A percentile compares a stretch with the other conserved stretches of the same genome.
phyloP scores from a whole-genome alignment of 2,888 invertebrate genomes.

The Cremastinae sp. region DNA sequence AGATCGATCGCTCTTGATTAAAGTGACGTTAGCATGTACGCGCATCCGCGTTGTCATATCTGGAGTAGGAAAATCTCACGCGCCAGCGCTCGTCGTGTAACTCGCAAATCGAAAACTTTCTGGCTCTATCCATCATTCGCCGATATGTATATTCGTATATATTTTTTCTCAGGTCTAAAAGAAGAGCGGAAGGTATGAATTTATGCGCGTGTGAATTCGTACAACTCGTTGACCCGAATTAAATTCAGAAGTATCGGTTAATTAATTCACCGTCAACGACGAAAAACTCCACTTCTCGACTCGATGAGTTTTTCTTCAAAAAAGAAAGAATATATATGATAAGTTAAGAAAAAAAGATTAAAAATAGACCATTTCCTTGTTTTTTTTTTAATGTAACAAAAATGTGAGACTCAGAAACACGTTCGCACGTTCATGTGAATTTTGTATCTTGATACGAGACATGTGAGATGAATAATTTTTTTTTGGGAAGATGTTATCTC shows the following conservation, averaged over 20 bases:
- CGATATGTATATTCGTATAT: slow-evolving; percentile 1
- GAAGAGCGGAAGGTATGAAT: slow-evolving; percentile 12
- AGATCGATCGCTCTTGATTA: slow-evolving; percentile 58
- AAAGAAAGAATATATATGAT: too few relatives aligned
- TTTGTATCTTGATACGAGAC: too few relatives aligned
- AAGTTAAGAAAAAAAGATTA: too few relatives aligned
- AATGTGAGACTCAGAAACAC: too few relatives aligned
- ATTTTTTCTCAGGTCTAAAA: too few relatives aligned
- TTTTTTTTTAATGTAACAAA: too few relatives aligned
- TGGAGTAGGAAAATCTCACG: slow-evolving; percentile 42
- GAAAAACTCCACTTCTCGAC: slow-evolving; percentile 4
- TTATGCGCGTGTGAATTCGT: slow-evolving; percentile 19
- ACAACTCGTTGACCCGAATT: slow-evolving; percentile 53
- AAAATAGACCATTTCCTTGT: too few relatives aligned
- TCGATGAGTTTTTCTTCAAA: too few relatives aligned
- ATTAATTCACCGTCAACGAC: slow-evolving; percentile 50
- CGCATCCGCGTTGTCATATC: slow-evolving; percentile 53
- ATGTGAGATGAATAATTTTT: slow-evolving; percentile 5
- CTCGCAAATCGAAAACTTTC: slow-evolving; percentile 54
- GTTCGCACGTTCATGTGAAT: too few relatives aligned
- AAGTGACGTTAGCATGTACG: slow-evolving; percentile 55
- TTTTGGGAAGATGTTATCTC: neutral
- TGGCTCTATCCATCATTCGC: slow-evolving; percentile 56
- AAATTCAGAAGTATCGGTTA: slow-evolving; percentile 54
- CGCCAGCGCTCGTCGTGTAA: slow-evolving; percentile 21